Conservation (phyloP, 1,140 invertebrate genomes). For the Lordiphosa stackelbergi region DNA sequence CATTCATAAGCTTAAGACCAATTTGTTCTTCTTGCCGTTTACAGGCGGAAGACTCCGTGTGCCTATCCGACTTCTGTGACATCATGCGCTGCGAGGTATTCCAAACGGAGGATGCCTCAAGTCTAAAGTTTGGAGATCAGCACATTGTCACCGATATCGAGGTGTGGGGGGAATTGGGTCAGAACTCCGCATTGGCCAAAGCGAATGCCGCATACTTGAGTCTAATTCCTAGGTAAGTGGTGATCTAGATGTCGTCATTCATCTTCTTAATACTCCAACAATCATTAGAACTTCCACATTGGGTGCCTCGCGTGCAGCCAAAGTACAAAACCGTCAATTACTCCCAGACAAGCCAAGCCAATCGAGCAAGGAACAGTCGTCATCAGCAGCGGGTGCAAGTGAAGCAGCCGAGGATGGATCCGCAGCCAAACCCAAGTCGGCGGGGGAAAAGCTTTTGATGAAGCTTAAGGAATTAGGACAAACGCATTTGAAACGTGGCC, state of each 20-base stretch:
- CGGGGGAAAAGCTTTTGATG: constrained; percentile 56
- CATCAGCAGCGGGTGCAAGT: constrained; percentile 8
- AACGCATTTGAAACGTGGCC: constrained; percentile 54
- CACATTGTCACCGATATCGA: constrained; percentile 86
- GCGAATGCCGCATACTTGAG: constrained; percentile 77
- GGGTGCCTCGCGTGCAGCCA: constrained; percentile 69
- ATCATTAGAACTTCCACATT: constrained; percentile 67
- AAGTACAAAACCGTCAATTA: constrained; percentile 77
- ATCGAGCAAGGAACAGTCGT: constrained; percentile 35
- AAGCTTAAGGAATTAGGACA: constrained; percentile 61
- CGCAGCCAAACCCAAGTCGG: constrained; percentile 45
- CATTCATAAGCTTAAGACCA: no score
- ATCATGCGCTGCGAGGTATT: constrained; percentile 95
- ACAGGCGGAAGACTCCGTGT: constrained; percentile 92
- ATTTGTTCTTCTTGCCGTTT: no score
- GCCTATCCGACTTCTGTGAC: constrained; percentile 95
- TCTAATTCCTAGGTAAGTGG: constrained; percentile 67
- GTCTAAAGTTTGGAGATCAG: constrained; percentile 78
- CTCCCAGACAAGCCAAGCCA: constrained; percentile 73
- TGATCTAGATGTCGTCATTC: no score
- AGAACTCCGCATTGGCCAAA: constrained; percentile 83
- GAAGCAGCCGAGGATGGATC: constrained; percentile 39
- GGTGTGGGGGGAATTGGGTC: constrained; percentile 82
- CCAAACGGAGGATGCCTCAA: constrained; percentile 83
- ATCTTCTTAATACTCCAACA: neutral